A percentile compares a stretch with the other conserved stretches of the same genome.
These are phyloP conservation scores for Meghimatium bilineatum DNA, from an alignment of 2,888 invertebrate genomes.

Conservation along the genomic window DNA sequence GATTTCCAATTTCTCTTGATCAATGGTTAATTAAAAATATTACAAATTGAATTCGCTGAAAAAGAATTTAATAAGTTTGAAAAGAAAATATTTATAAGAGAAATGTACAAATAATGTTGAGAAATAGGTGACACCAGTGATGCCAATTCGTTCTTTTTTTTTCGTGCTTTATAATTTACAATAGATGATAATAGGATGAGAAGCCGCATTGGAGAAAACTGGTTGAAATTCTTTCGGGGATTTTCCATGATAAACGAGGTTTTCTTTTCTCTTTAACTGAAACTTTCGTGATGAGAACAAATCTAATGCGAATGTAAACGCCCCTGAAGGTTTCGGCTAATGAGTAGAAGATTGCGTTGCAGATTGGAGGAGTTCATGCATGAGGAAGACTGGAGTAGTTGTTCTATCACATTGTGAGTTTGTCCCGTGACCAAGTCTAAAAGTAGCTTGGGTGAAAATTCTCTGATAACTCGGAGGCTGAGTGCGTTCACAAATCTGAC, in stretches of 20 bases:
- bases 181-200: background rate
- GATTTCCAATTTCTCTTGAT: too few relatives aligned
- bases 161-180: background rate
- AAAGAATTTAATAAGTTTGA: too few relatives aligned
- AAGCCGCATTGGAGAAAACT: background rate
- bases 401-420: background rate
- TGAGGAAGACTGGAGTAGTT: background rate
- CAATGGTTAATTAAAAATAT: too few relatives aligned
- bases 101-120: too few relatives aligned
- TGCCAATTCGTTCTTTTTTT: background rate
- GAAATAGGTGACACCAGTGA: background rate
- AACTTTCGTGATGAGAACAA: background rate
- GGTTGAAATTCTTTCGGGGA: background rate
- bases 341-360: background rate
- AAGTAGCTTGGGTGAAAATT: conserved; percentile 9
- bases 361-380: conserved; percentile 1
- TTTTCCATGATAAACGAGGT: background rate
- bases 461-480: background rate
- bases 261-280: background rate
- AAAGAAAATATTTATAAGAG: too few relatives aligned
- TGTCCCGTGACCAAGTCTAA: background rate
- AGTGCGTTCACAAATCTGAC: too few relatives aligned
- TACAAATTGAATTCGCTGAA: too few relatives aligned
- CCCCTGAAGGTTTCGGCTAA: background rate
- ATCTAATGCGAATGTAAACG: background rate